Conservation (phyloP, 2,113 vertebrate genomes). For the Dinomys branickii region DNA sequence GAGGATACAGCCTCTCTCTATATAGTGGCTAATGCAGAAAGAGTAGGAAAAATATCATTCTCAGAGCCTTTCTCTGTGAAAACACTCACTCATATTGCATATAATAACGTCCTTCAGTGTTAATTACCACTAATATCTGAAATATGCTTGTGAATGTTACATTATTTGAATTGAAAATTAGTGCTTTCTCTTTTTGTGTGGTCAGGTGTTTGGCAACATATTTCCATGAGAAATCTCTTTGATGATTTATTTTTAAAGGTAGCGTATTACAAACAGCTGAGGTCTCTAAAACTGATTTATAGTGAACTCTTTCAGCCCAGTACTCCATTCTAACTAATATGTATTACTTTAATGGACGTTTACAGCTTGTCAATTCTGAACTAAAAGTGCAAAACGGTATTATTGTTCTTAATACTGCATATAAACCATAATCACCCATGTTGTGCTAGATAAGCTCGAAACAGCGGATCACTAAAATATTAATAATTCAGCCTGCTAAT, state of each 20-base stretch:
- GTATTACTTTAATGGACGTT: slow-evolving; percentile 57
- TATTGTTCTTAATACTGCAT: slow-evolving; percentile 12
- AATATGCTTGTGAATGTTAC: slow-evolving; percentile 20
- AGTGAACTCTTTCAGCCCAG: slow-evolving; percentile 34
- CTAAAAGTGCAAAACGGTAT: slow-evolving; percentile 57
- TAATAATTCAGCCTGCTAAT: slow-evolving; percentile 40
- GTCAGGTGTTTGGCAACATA: background rate
- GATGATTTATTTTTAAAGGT: slow-evolving; percentile 65
- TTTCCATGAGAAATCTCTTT: slow-evolving; percentile 57
- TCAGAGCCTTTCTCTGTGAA: slow-evolving; percentile 40
- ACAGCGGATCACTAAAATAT: slow-evolving; percentile 39
- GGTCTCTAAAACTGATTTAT: slow-evolving; percentile 58
- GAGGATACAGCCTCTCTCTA: background rate
- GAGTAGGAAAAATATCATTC: slow-evolving; percentile 28
- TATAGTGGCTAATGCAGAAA: slow-evolving; percentile 59
- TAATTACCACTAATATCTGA: slow-evolving; percentile 61
- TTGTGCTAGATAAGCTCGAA: slow-evolving; percentile 24
- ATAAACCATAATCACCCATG: background rate
- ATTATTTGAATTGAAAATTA: slow-evolving; percentile 59
- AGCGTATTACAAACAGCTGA: background rate
- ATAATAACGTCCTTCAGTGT: slow-evolving; percentile 45
- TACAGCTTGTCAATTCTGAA: slow-evolving; percentile 51
- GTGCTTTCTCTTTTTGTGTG: slow-evolving; percentile 65
- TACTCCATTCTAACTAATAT: slow-evolving; percentile 64
- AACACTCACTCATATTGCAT: background rate